phyloP scores from a whole-genome alignment of 2,113 vertebrate genomes.

The Tylochromis polylepis region DNA sequence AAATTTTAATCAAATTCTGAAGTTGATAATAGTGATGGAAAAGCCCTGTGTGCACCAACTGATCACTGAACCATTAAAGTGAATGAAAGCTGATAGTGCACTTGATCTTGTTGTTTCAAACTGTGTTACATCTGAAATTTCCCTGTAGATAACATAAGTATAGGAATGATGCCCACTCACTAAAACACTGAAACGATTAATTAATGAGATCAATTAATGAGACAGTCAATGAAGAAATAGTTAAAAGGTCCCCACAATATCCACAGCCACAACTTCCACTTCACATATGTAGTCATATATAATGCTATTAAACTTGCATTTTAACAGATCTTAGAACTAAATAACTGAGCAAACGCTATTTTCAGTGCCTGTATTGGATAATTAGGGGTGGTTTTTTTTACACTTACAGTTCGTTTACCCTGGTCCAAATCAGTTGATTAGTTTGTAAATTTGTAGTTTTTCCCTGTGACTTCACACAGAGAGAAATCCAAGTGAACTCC shows the following conservation, averaged over 20 bases:
- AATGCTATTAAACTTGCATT: no score
- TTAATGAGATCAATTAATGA: no score
- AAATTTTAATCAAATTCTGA: background rate
- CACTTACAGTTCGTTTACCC: no score
- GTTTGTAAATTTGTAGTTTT: no score
- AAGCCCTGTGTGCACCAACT: background rate
- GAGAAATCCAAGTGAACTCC: no score
- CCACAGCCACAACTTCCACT: background rate
- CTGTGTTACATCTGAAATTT: background rate
- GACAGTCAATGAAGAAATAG: background rate
- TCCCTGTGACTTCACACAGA: no score
- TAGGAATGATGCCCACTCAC: background rate
- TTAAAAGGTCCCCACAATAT: background rate
- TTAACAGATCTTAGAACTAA: background rate
- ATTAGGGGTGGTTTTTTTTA: no score
- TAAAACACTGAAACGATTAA: background rate
- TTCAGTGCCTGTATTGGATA: background rate
- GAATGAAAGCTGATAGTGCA: background rate
- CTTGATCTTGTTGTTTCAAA: background rate
- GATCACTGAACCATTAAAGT: background rate
- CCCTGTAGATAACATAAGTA: background rate
- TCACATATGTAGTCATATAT: no score
- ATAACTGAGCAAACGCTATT: no score
- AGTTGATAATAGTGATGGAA: background rate
- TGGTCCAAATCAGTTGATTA: no score